Percentiles rank a stretch among this genome's conserved stretches.
Conservation (phyloP, 2,797 vertebrate genomes). For the Coendou prehensilis region DNA sequence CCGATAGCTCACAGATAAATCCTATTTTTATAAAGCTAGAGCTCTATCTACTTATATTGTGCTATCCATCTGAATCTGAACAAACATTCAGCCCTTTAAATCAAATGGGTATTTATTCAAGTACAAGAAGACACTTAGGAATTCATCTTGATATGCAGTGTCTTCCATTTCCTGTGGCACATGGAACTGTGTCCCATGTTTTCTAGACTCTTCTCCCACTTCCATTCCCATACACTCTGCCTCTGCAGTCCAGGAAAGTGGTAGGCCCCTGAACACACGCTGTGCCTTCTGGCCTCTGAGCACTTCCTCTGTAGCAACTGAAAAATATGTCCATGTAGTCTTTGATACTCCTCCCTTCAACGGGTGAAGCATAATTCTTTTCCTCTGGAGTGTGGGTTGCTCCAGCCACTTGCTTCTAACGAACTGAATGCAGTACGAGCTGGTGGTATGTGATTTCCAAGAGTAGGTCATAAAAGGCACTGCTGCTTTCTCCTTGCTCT, state of each 20-base stretch:
- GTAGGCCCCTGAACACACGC: not conserved
- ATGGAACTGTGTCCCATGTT: too few relatives aligned
- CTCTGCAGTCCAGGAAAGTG: not conserved
- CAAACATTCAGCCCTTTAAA: not conserved
- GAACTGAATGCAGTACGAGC: not conserved
- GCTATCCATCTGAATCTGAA: not conserved
- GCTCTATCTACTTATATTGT: not conserved
- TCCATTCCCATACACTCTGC: not conserved
- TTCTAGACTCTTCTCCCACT: not conserved
- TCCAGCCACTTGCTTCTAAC: not conserved
- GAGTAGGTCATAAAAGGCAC: not conserved
- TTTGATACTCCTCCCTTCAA: not conserved
- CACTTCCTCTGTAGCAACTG: too few relatives aligned
- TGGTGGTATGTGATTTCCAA: not conserved
- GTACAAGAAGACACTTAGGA: not conserved
- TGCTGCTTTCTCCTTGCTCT: not conserved
- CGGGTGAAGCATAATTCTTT: not conserved
- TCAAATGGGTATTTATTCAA: not conserved
- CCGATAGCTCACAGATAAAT: not conserved
- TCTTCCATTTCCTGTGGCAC: not conserved
- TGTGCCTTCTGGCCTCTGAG: not conserved
- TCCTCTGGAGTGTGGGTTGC: not conserved
- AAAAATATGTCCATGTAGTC: not conserved
- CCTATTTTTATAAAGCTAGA: not conserved
- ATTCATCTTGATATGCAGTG: fast-evolving